Evolutionary conservation across 2,888 invertebrate species (phyloP).

Genomic region (Muscina levida): DNA sequence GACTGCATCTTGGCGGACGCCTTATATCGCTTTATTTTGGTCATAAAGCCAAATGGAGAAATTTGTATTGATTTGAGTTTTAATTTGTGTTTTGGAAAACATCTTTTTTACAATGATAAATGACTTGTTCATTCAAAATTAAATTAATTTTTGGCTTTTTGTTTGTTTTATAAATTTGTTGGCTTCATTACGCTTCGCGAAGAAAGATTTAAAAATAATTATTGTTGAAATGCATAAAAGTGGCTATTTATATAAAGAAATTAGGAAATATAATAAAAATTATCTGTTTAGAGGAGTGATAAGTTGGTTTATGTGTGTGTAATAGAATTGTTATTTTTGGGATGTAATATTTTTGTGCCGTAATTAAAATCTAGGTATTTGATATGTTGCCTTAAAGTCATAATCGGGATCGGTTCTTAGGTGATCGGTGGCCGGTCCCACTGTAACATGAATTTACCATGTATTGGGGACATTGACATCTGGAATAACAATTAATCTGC

Average conservation of each 20-base stretch:
- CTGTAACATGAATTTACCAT: too few species aligned
- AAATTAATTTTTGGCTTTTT: slow-evolving; percentile 42
- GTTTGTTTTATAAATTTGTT: slow-evolving; percentile 28
- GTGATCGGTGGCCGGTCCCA: too few species aligned
- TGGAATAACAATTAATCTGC: too few species aligned
- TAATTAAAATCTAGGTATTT: too few species aligned
- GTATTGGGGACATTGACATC: too few species aligned
- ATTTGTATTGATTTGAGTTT: slow-evolving; percentile 33
- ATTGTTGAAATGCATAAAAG: slow-evolving; percentile 13
- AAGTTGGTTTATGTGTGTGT: too few species aligned
- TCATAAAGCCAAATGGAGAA: slow-evolving; percentile 10
- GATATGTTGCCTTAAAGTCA: too few species aligned
- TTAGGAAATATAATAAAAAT: not conserved
- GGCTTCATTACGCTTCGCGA: slow-evolving; percentile 12
- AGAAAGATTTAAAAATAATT: slow-evolving; percentile 30
- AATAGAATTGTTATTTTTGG: too few species aligned
- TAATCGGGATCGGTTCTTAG: too few species aligned
- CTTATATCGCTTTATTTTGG: not conserved
- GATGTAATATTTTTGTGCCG: too few species aligned
- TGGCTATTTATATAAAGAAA: slow-evolving; percentile 1
- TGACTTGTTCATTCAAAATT: slow-evolving; percentile 24
- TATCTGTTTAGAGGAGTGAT: not conserved
- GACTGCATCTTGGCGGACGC: slow-evolving; percentile 3
- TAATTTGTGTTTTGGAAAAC: slow-evolving; percentile 35
- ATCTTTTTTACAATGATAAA: slow-evolving; percentile 41